Evolutionary conservation across 1,140 invertebrate species (phyloP).

Genomic region (Planococcus citri): DNA sequence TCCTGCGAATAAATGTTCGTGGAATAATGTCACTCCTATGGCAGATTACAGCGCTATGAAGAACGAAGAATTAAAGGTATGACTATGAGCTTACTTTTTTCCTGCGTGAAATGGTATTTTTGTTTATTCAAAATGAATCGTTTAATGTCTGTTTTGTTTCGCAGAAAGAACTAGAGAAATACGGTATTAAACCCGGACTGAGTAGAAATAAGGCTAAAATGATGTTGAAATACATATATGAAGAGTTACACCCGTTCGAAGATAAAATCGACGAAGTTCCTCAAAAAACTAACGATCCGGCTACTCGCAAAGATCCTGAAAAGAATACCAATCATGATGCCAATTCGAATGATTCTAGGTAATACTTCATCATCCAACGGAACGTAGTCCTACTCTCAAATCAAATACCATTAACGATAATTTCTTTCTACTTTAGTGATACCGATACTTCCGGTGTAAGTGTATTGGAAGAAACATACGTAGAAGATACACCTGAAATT

Average conservation of each 20-base stretch:
- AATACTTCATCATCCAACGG: not conserved
- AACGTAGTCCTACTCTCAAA: no score
- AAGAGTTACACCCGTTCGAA: constrained; percentile 24
- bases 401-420: not conserved
- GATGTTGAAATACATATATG: constrained; percentile 27
- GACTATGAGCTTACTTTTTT: no score
- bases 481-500: not conserved
- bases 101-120: no score
- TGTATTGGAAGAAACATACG: not conserved
- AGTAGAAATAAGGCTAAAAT: constrained; percentile 26
- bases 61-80: constrained; percentile 27
- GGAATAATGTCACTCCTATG: constrained; percentile 24
- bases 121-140: not conserved
- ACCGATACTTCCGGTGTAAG: not conserved
- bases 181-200: constrained; percentile 26
- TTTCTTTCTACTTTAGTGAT: not conserved
- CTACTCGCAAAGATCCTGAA: not conserved
- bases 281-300: not conserved
- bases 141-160: not conserved
- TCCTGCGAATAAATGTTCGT: not conserved
- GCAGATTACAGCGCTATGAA: constrained; percentile 28
- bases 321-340: not conserved
- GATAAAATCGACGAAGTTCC: not conserved
- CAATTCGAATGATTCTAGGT: not conserved
- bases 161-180: constrained; percentile 27